phyloP scores from a whole-genome alignment of 37 sponge, comb jelly and placozoan genomes.

The Bolinopsis microptera region DNA sequence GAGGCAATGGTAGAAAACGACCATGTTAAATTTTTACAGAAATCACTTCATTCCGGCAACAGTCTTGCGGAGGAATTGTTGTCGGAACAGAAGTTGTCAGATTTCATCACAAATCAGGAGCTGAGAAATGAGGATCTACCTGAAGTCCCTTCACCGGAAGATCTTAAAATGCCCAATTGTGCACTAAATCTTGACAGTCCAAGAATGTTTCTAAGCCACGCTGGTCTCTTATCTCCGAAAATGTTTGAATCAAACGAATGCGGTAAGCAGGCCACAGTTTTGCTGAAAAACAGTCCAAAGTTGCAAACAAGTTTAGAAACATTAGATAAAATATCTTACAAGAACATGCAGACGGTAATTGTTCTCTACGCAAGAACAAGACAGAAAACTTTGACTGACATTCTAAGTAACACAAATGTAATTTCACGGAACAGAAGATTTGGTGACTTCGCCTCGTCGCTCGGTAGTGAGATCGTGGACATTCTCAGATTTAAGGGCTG shows the following conservation, averaged over 20 bases:
- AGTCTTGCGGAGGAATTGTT: background rate
- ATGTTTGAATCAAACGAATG: background rate
- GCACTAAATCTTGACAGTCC: background rate
- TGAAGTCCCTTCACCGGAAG: background rate
- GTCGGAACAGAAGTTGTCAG: background rate
- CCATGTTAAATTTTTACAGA: background rate
- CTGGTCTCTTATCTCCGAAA: background rate
- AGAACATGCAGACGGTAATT: background rate
- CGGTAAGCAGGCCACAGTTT: background rate
- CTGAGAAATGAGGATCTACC: background rate
- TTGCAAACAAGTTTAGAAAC: background rate
- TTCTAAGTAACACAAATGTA: background rate
- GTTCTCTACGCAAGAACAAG: background rate
- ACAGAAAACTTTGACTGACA: background rate
- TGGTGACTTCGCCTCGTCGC: background rate
- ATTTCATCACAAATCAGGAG: background rate
- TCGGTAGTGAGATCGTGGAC: background rate
- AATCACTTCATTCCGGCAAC: background rate
- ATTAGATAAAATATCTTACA: background rate
- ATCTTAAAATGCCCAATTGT: background rate
- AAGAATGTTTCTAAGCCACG: background rate
- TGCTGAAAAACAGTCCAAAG: background rate
- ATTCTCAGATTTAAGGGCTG: background rate
- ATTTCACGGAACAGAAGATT: background rate
- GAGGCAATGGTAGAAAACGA: background rate